A percentile compares a stretch with the other conserved stretches of the same genome.
phyloP scores from a whole-genome alignment of 2,113 vertebrate genomes.

The Typhlomys cinereus region DNA sequence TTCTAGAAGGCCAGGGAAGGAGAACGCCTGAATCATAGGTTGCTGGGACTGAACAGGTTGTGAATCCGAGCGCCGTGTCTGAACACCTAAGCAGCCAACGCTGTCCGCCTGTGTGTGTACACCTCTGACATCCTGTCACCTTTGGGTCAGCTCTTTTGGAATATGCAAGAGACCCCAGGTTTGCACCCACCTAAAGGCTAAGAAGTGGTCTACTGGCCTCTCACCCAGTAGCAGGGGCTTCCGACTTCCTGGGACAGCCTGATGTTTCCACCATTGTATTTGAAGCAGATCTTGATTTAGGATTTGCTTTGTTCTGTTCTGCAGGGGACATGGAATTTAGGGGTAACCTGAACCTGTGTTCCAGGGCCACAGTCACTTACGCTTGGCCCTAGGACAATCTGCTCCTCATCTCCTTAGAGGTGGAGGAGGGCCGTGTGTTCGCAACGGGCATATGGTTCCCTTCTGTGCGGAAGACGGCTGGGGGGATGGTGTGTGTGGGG shows the following conservation, averaged over 20 bases:
- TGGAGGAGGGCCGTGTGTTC: neutral
- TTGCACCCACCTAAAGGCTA: neutral
- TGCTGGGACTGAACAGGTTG: neutral
- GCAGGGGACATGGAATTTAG: neutral
- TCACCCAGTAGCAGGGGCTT: neutral
- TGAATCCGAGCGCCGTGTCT: no score
- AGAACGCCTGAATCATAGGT: neutral
- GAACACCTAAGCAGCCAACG: neutral
- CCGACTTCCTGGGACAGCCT: neutral
- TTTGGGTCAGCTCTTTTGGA: neutral
- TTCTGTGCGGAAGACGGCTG: accelerated
- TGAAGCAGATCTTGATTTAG: neutral
- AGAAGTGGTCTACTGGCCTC: neutral
- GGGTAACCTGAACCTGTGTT: neutral
- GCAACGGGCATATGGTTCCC: neutral
- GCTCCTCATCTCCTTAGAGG: neutral
- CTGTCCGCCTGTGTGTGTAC: neutral
- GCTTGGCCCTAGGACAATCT: neutral
- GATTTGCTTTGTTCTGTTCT: neutral
- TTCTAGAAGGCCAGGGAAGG: neutral
- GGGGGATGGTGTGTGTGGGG: neutral
- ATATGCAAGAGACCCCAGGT: neutral
- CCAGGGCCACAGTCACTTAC: no score
- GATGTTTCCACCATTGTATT: neutral
- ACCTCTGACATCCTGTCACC: neutral